Conservation (phyloP, 1,140 invertebrate species). For the Globodera ellingtonae region DNA sequence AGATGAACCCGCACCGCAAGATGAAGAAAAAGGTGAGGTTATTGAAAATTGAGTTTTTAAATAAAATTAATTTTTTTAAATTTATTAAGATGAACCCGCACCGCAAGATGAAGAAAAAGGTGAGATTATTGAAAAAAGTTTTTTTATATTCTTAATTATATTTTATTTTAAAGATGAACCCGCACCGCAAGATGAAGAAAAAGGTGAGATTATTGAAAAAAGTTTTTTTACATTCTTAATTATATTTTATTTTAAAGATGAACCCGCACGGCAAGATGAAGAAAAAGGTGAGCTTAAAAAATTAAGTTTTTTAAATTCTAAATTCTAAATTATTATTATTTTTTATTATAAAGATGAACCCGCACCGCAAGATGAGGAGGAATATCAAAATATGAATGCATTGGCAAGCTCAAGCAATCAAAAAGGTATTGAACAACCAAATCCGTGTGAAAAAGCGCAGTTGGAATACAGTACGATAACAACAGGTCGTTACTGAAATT, state of each 20-base stretch:
- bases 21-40: background rate
- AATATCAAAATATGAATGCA: background rate
- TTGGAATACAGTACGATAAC: too few species aligned
- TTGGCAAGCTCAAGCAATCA: too few species aligned
- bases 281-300: background rate
- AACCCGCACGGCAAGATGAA: conserved; percentile 1
- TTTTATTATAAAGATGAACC: background rate
- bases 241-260: background rate
- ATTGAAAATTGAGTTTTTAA: background rate
- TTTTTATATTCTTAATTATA: too few species aligned
- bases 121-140: too few species aligned
- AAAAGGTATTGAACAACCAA: too few species aligned
- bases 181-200: too few species aligned
- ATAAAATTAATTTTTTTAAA: background rate
- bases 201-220: too few species aligned
- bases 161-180: too few species aligned
- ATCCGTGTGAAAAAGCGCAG: too few species aligned
- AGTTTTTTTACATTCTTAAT: too few species aligned
- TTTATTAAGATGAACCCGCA: background rate
- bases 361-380: background rate
- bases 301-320: background rate
- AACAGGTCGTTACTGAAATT: too few species aligned
- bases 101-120: background rate
- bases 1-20: background rate
- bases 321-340: too few species aligned